Evolutionary conservation across 2,888 invertebrate species (phyloP), one percentile per base, ranked within the genome.

Genomic region (Drosophila formosana): DNA sequence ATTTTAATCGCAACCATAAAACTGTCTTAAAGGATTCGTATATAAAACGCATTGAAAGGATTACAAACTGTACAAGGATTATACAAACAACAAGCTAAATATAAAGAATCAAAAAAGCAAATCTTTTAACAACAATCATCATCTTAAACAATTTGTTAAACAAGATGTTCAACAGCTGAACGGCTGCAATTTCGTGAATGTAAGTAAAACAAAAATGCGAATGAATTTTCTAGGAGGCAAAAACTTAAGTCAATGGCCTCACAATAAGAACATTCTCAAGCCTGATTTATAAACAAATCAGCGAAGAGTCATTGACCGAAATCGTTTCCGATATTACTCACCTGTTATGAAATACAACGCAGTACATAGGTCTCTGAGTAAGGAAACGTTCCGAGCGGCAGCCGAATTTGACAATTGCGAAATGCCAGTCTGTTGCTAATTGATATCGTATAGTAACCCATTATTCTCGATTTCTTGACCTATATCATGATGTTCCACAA

Each of bases 301-400:
- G 87, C 66, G 64, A 83, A 75, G 75, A 83, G 83, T 83, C 83
- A 89, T 80, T 87, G 83, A 83, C 83, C 83, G 83, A 89, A 83
- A 66, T 83, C 89, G 87, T 83, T 83, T 89, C 84, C 87, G 84
- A 83, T 87, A 83, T 83, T 83, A 83, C 85, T 83, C 83, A 83
- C 87, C 89, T 83, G 89, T 83, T 83, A 83, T 83, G 87, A 83
- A 83, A 83, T 83, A 80, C 87, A 75, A 34, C 64, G 60, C 50
- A 49, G 68, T 64, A 47, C 56, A 53, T 68, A 69, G 60, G 62
- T 47, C 26, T 28, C 37, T n/a, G 47, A 11, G 46, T 8, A 11
- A 34, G 50, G 49, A 23, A 28, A 34, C 28, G 45, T 37, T 6
- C 41, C 11, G 37, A 47, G 39, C 26, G 47, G 13, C 6, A 18